Evolutionary conservation across 2,113 vertebrate genomes (phyloP).

Genomic region (Phalacrocorax pelagicus): DNA sequence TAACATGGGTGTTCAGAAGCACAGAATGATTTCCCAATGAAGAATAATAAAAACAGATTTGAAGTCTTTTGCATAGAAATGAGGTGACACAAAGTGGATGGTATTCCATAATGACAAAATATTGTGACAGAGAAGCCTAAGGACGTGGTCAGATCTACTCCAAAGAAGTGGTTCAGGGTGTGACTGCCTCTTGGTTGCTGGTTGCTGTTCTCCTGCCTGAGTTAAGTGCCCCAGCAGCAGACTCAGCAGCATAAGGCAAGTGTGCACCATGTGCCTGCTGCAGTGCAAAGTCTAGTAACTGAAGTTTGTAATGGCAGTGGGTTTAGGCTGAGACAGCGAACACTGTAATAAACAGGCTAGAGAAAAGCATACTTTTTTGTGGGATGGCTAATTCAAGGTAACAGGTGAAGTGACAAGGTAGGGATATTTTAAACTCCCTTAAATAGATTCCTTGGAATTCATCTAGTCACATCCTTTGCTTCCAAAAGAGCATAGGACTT

Average conservation of each 20-base stretch:
- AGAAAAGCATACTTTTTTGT: not conserved
- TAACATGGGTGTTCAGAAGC: not conserved
- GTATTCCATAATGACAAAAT: not conserved
- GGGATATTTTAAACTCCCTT: not conserved
- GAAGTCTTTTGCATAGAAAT: not conserved
- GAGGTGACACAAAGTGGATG: not conserved
- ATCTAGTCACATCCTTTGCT: not conserved
- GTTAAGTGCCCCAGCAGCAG: not conserved
- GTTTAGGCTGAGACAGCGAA: not conserved
- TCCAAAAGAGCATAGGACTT: not conserved
- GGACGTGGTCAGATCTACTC: not conserved
- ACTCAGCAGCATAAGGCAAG: not conserved
- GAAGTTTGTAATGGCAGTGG: no score
- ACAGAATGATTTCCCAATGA: not conserved
- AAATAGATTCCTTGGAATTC: not conserved
- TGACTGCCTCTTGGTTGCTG: not conserved
- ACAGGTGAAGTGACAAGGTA: not conserved
- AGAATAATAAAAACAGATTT: not conserved
- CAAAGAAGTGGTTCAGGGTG: not conserved
- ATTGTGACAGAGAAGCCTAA: not conserved
- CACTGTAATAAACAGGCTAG: not conserved
- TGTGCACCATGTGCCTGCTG: accelerated
- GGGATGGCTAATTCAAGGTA: not conserved
- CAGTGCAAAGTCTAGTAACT: no score
- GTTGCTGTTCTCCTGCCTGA: not conserved